Evolutionary conservation across 2,797 vertebrate species (phyloP).

Genomic region (Myotis vivesi): DNA sequence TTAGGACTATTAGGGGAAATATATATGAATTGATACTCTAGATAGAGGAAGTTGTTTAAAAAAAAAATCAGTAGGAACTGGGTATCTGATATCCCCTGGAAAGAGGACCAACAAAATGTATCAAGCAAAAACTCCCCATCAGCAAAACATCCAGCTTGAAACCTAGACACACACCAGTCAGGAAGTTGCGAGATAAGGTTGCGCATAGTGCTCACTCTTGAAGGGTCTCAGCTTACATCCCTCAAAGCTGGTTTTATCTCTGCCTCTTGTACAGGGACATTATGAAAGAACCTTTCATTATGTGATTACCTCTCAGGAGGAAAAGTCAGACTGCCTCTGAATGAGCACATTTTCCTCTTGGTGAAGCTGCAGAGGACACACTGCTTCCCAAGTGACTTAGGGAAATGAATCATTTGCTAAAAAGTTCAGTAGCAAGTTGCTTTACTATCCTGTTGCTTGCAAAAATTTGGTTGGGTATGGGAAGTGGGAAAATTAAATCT

Average conservation of each 20-base stretch:
- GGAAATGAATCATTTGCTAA: constrained; percentile 33
- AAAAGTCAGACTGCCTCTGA: constrained; percentile 48
- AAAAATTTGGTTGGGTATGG: constrained; percentile 5
- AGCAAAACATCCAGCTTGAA: constrained; percentile 45
- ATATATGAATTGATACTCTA: not conserved
- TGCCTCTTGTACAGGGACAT: constrained; percentile 32
- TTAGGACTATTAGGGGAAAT: not conserved
- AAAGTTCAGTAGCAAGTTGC: constrained; percentile 30
- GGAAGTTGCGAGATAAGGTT: constrained; percentile 57
- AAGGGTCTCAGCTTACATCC: constrained; percentile 48
- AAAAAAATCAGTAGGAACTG: not conserved
- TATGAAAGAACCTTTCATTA: constrained; percentile 70
- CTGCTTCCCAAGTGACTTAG: constrained; percentile 28
- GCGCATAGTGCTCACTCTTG: not conserved
- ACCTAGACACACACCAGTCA: constrained; percentile 34
- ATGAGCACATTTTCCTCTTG: constrained; percentile 60
- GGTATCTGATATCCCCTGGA: constrained; percentile 29
- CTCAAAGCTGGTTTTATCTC: constrained; percentile 67
- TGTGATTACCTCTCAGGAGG: constrained; percentile 22
- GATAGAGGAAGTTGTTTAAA: constrained; percentile 3
- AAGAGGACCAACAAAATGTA: constrained; percentile 48
- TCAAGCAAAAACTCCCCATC: constrained; percentile 39
- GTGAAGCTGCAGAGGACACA: not conserved
- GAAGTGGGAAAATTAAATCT: constrained; percentile 35
- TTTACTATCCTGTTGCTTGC: constrained; percentile 8